These are phyloP conservation scores for Tiliacea aurago DNA, from an alignment of 2,888 invertebrate species.

Conservation along the genomic window DNA sequence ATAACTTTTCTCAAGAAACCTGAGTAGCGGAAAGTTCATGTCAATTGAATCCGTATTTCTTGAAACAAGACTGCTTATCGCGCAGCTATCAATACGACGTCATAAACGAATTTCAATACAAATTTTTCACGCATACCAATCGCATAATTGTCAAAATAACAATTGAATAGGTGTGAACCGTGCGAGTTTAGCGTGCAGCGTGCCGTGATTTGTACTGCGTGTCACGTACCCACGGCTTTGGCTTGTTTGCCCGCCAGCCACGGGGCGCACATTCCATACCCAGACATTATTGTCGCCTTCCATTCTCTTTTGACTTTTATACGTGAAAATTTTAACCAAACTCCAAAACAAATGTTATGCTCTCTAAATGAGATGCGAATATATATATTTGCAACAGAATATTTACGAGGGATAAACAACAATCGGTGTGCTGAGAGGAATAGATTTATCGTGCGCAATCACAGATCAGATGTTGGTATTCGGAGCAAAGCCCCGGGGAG, in stretches of 20 bases:
- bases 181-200: conserved; percentile 59
- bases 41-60: neutral
- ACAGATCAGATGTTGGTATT: conserved; percentile 89
- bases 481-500: conserved; percentile 83
- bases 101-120: neutral
- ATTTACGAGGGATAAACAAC: conserved; percentile 72
- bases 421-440: conserved; percentile 77
- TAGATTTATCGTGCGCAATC: conserved; percentile 87
- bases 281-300: conserved; percentile 67
- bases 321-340: conserved; percentile 55
- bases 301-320: conserved; percentile 63
- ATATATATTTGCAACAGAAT: conserved; percentile 64
- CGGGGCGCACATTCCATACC: conserved; percentile 71
- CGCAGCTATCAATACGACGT: neutral
- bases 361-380: conserved; percentile 54
- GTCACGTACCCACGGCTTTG: conserved; percentile 80
- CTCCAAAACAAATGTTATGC: conserved; percentile 49
- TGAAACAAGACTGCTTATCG: no score
- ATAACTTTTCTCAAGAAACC: neutral
- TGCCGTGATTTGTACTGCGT: conserved; percentile 72
- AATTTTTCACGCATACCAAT: conserved; percentile 23
- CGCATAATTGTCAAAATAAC: conserved; percentile 57
- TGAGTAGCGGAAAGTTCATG: neutral
- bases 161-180: conserved; percentile 60
- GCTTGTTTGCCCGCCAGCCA: conserved; percentile 77